These are phyloP conservation scores for Bursaphelenchus okinawaensis DNA, from an alignment of 2,888 invertebrate species.

Conservation along the genomic window DNA sequence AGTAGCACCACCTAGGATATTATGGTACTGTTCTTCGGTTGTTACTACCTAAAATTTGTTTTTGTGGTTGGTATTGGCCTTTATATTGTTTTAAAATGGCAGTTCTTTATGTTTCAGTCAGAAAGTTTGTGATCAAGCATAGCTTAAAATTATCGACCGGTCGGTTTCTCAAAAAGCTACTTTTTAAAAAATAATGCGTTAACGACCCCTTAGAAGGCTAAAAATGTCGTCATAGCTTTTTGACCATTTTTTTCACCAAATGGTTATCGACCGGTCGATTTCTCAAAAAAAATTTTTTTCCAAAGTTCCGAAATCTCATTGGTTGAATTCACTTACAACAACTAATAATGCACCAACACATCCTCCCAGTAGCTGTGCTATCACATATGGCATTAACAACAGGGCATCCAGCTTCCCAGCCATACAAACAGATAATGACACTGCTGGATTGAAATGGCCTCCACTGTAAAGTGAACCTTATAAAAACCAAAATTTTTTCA, in stretches of 20 bases:
- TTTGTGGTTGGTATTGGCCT: no score
- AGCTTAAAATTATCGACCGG: not conserved
- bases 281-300: no score
- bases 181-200: not conserved
- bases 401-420: constrained; percentile 32
- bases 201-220: no score
- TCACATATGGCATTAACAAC: constrained; percentile 30
- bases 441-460: constrained; percentile 61
- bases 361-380: constrained; percentile 58
- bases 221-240: not conserved
- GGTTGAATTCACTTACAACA: constrained; percentile 21
- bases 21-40: constrained; percentile 18
- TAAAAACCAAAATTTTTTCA: not conserved
- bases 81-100: not conserved
- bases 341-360: constrained; percentile 55
- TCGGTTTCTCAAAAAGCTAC: not conserved
- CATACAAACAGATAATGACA: constrained; percentile 57
- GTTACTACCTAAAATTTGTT: constrained; percentile 27
- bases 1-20: constrained; percentile 29
- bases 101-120: not conserved
- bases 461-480: constrained; percentile 53
- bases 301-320: not conserved
- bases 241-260: not conserved
- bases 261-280: no score
- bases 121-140: no score